These are phyloP conservation scores for Drosophila nr. fundita DNA, from an alignment of 2,888 invertebrate species.

Conservation along the genomic window DNA sequence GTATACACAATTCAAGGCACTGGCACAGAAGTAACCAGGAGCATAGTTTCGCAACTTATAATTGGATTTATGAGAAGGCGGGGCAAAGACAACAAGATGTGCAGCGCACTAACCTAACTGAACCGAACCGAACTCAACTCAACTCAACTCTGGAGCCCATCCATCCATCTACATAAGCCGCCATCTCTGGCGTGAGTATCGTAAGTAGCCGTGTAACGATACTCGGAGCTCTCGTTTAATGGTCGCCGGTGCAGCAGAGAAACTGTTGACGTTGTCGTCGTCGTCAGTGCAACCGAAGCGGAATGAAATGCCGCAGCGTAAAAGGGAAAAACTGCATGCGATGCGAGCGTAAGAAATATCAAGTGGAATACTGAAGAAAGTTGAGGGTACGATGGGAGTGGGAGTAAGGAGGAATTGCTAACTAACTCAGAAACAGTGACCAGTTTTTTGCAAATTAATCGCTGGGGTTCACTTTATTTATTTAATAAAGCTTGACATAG, in stretches of 20 bases:
- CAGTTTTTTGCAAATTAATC: slow-evolving; percentile 59
- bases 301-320: slow-evolving; percentile 42
- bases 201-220: slow-evolving; percentile 55
- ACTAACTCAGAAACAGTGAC: slow-evolving; percentile 18
- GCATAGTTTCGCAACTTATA: slow-evolving; percentile 67
- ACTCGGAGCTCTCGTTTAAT: slow-evolving; percentile 46
- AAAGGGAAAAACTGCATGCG: slow-evolving; percentile 42
- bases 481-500: slow-evolving; percentile 45
- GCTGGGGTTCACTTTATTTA: slow-evolving; percentile 61
- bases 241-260: slow-evolving; percentile 33
- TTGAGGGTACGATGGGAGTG: not conserved
- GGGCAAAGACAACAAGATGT: slow-evolving; percentile 27
- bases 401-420: not conserved
- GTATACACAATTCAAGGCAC: slow-evolving; percentile 14
- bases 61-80: slow-evolving; percentile 72
- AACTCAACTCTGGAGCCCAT: slow-evolving; percentile 34
- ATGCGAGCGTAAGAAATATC: slow-evolving; percentile 14
- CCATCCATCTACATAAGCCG: slow-evolving; percentile 60
- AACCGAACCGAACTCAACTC: too few relatives aligned
- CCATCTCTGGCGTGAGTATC: slow-evolving; percentile 40
- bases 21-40: slow-evolving; percentile 33
- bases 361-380: not conserved
- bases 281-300: slow-evolving; percentile 52
- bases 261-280: slow-evolving; percentile 39
- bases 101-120: slow-evolving; percentile 17